Evolutionary conservation across 2,113 vertebrate species (phyloP).

Genomic region (Sander vitreus): DNA sequence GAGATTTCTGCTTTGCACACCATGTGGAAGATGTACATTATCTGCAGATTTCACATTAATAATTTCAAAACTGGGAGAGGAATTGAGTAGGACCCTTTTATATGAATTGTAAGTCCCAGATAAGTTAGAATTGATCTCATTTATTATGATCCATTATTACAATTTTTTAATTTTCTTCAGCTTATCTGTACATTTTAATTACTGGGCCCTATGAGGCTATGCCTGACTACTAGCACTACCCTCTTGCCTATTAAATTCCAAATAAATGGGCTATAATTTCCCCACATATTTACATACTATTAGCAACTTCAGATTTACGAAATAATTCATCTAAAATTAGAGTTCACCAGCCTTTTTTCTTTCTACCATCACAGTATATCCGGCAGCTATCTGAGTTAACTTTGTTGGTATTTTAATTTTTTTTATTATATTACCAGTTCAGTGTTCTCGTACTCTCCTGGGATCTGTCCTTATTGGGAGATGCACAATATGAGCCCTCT

Average conservation of each 20-base stretch:
- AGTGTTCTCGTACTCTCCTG: constrained; percentile 12
- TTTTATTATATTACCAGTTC: not conserved
- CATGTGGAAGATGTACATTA: not conserved
- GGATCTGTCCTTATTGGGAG: constrained; percentile 35
- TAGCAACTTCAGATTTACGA: not conserved
- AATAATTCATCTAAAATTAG: not conserved
- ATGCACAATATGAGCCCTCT: constrained; percentile 24
- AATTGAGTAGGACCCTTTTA: not conserved
- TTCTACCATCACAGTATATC: not conserved
- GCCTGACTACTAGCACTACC: not conserved
- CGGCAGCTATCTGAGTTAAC: constrained; percentile 8
- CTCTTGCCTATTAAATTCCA: constrained; percentile 1
- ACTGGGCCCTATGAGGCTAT: not conserved
- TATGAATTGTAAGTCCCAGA: not conserved
- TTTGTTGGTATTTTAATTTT: not conserved
- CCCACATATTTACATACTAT: not conserved
- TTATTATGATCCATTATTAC: constrained; percentile 16
- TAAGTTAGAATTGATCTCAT: not conserved
- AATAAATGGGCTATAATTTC: not conserved
- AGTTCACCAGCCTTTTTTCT: not conserved
- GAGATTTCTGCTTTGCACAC: not conserved
- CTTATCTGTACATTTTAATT: constrained; percentile 11
- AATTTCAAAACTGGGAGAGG: not conserved
- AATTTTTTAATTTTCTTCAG: not conserved
- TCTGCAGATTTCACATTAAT: not conserved